These are phyloP conservation scores for Schrankia costaestrigalis DNA, from an alignment of 2,888 invertebrate species.

Conservation along the genomic window DNA sequence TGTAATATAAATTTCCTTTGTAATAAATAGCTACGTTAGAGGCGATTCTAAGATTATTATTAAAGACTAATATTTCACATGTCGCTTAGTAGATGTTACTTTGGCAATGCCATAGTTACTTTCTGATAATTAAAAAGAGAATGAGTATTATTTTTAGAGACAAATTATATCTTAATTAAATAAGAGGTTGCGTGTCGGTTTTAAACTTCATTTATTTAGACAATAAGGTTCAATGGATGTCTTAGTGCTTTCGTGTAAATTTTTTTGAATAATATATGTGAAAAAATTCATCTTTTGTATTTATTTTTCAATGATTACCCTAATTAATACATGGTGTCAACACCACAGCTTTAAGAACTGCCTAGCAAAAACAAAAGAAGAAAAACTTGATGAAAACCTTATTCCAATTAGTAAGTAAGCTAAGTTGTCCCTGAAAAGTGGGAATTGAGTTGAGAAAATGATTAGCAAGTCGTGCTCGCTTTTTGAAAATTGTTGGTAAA, in stretches of 20 bases:
- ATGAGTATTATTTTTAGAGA: conserved; percentile 80
- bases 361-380: too few relatives aligned
- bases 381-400: too few relatives aligned
- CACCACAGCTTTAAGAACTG: too few relatives aligned
- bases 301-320: conserved; percentile 26
- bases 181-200: conserved; percentile 77
- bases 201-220: conserved; percentile 79
- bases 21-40: conserved; percentile 63
- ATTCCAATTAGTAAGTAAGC: too few relatives aligned
- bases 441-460: too few relatives aligned
- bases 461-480: too few relatives aligned
- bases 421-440: too few relatives aligned
- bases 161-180: conserved; percentile 76
- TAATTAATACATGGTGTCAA: too few relatives aligned
- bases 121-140: conserved; percentile 60
- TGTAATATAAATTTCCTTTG: conserved; percentile 67
- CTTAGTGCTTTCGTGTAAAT: conserved; percentile 82
- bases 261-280: conserved; percentile 82
- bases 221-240: conserved; percentile 81
- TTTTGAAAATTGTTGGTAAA: too few relatives aligned
- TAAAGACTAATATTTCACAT: conserved; percentile 55
- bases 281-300: conserved; percentile 54
- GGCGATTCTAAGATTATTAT: conserved; percentile 51
- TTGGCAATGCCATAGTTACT: conserved; percentile 69
- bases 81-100: conserved; percentile 70